Evolutionary conservation across 2,888 invertebrate genomes (phyloP).

Genomic region (Margaritifera margaritifera): DNA sequence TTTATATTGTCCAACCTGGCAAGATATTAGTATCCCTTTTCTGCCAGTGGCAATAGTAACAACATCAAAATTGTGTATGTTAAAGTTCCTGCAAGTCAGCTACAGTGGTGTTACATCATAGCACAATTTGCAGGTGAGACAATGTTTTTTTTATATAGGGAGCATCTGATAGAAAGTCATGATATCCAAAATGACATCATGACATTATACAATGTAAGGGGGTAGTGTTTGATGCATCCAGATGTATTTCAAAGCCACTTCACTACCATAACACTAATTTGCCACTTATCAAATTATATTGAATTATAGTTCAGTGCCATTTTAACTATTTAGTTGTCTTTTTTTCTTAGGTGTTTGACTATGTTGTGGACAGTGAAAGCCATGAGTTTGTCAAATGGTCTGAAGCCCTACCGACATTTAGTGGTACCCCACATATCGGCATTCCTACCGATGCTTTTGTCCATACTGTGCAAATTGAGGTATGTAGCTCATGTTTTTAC

Average conservation of each 20-base stretch:
- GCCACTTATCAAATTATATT: no score
- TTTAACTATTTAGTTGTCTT: background rate
- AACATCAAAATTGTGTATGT: background rate
- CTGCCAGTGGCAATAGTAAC: no score
- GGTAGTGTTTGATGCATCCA: no score
- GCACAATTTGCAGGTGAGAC: no score
- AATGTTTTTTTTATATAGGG: no score
- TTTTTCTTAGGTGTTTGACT: slow-evolving; percentile 69
- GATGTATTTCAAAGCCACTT: no score
- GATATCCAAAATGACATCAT: no score
- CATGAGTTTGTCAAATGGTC: slow-evolving; percentile 68
- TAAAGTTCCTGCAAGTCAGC: background rate
- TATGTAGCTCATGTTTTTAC: slow-evolving; percentile 20
- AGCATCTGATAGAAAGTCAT: no score
- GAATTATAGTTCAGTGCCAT: no score
- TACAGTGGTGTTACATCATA: no score
- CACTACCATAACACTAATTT: no score
- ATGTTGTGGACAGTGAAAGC: slow-evolving; percentile 67
- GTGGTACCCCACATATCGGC: slow-evolving; percentile 64
- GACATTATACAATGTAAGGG: no score
- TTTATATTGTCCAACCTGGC: background rate
- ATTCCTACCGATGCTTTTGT: slow-evolving; percentile 71
- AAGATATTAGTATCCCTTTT: background rate
- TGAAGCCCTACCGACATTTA: slow-evolving; percentile 68
- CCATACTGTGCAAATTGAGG: slow-evolving; percentile 67